Conservation (phyloP, 2,888 invertebrate genomes). For the Drosophila paranaensis region DNA sequence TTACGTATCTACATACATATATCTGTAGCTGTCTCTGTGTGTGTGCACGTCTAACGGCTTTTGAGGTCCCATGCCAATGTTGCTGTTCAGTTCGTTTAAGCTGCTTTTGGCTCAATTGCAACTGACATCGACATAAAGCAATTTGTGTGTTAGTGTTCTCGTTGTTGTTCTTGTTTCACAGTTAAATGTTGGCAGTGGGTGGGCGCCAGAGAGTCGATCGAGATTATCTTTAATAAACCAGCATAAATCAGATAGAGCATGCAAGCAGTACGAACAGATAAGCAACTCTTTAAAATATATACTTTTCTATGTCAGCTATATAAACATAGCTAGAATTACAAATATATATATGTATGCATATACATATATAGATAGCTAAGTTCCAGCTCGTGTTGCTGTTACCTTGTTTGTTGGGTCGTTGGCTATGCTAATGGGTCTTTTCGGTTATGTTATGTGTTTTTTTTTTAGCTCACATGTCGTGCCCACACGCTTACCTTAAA, state of each 20-base stretch:
- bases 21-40: slow-evolving; percentile 2
- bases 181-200: slow-evolving; percentile 12
- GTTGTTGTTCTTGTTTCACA: slow-evolving; percentile 4
- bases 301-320: neutral
- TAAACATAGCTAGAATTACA: neutral
- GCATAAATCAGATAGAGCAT: slow-evolving; percentile 3
- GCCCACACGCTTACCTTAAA: slow-evolving; percentile 47
- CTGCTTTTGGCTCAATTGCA: slow-evolving; percentile 47
- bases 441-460: slow-evolving; percentile 8
- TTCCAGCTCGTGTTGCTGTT: slow-evolving; percentile 15
- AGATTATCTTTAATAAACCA: slow-evolving; percentile 30
- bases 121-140: slow-evolving; percentile 49
- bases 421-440: slow-evolving; percentile 59
- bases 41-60: slow-evolving; percentile 42
- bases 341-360: neutral
- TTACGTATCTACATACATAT: neutral
- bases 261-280: neutral
- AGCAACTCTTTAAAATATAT: neutral
- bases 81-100: slow-evolving; percentile 37
- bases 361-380: neutral
- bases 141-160: slow-evolving; percentile 28
- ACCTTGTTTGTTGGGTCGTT: slow-evolving; percentile 52
- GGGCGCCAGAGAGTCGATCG: slow-evolving; percentile 17
- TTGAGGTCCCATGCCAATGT: slow-evolving; percentile 19
- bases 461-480: slow-evolving; percentile 46